Base-by-base conservation (phyloP, 1,140 invertebrate genomes). In the Drosophila serrata region DNA sequence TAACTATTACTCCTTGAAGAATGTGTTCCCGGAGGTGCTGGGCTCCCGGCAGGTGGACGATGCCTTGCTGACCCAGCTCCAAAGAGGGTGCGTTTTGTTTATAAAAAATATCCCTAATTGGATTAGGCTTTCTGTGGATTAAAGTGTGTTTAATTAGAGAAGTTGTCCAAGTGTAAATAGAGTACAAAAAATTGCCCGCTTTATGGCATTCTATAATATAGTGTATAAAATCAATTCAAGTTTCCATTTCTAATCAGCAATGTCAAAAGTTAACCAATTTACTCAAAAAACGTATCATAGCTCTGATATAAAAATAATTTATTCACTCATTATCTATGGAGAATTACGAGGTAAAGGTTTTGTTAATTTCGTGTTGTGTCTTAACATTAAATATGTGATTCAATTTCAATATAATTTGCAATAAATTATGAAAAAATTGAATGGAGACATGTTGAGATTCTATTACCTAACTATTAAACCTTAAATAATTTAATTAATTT, bases 1-100 rank as follows among this genome's bases (percentile, higher is more conserved):
- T 69, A 94, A 94, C 91, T 95, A 94, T 86, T 95, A 95, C 75
- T 94, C 95, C 3, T 87, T 95, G 46, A 93, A 93, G 75, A 93
- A 92, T 15, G 81, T 94, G 9, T 92, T 95, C 22, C 95, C 95
- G 2, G 95, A 96, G 68, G 92, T 94, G 49, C 91, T 92, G 49
- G 67, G 81, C 6, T 62, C 93, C 0, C 92, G 92, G 59, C 92
- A 77, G 24, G 64, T 85, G 46, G 77, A 91, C 62, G 82, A 82
- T 8, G 78, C 91, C 17, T 76, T 94, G 7, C 33, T 92, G 48
- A 90, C 93, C 7, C 93, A 94, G 62, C 91, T 94, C 19, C 93
- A 84, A 82, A 76, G 93, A 12, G 94, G 94, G 94, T 94, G 81
- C 79, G 82, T 63, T n/a, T 4, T 5, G n/a, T 2, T 6, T 19